Percentiles rank a stretch among this genome's conserved stretches.
Conservation (phyloP, 2,113 vertebrate genomes). For the Paramormyrops kingsleyae region DNA sequence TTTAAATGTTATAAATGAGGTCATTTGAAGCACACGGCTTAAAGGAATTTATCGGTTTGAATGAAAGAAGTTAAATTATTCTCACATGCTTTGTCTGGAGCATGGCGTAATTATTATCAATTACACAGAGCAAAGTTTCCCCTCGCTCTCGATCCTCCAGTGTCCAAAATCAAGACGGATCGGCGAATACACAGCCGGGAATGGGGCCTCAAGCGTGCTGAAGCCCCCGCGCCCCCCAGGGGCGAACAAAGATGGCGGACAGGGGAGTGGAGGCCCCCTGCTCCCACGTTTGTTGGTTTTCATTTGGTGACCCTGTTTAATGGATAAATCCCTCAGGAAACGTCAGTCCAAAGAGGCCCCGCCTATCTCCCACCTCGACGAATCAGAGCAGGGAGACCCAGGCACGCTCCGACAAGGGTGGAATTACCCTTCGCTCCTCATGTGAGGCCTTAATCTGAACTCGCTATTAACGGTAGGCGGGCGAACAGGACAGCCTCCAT, state of each 20-base stretch:
- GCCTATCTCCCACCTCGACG: background rate
- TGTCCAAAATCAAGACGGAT: slow-evolving; percentile 22
- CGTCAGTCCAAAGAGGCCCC: background rate
- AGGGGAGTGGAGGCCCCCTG: background rate
- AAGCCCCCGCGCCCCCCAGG: background rate
- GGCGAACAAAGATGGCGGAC: background rate
- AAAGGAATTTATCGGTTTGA: slow-evolving; percentile 49
- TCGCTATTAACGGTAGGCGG: background rate
- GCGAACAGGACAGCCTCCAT: background rate
- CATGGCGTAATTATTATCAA: slow-evolving; percentile 26
- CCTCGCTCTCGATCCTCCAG: slow-evolving; percentile 9
- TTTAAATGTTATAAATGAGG: slow-evolving; percentile 55
- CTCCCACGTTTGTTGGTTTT: background rate
- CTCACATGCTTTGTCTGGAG: slow-evolving; percentile 29
- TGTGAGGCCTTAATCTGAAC: background rate
- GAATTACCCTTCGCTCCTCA: slow-evolving; percentile 11
- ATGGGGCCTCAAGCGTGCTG: background rate
- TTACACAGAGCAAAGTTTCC: slow-evolving; percentile 22
- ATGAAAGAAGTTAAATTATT: slow-evolving; percentile 45
- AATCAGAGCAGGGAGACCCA: background rate
- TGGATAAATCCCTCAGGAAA: background rate
- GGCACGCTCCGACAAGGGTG: too few relatives aligned
- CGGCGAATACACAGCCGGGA: background rate
- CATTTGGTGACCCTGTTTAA: background rate
- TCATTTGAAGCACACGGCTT: slow-evolving; percentile 40